Conservation (phyloP, 2,888 invertebrate species). For the Scaptomyza cyrtandrae region DNA sequence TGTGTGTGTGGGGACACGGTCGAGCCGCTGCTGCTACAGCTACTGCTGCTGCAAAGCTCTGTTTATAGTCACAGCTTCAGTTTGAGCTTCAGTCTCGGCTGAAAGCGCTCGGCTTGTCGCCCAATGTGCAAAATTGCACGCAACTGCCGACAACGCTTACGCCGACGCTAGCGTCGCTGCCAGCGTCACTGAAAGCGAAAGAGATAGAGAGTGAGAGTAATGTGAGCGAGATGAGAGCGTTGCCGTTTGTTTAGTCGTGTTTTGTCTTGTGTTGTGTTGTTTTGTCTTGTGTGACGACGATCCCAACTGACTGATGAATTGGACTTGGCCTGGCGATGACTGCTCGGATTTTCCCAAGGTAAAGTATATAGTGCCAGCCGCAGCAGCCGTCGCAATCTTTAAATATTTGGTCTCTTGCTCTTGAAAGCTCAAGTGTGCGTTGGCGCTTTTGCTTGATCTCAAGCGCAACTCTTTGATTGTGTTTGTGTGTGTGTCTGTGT, state of each 20-base stretch:
- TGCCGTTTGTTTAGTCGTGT: slow-evolving; percentile 29
- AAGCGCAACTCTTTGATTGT: slow-evolving; percentile 13
- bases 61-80: slow-evolving; percentile 32
- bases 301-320: slow-evolving; percentile 46
- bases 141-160: slow-evolving; percentile 38
- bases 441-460: slow-evolving; percentile 36
- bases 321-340: slow-evolving; percentile 60
- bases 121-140: slow-evolving; percentile 75
- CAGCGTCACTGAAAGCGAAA: slow-evolving; percentile 53
- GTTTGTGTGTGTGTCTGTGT: not conserved
- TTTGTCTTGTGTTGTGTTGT: slow-evolving; percentile 12
- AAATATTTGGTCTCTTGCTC: slow-evolving; percentile 36
- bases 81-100: slow-evolving; percentile 49
- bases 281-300: slow-evolving; percentile 27
- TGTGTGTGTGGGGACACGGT: slow-evolving; percentile 45
- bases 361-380: slow-evolving; percentile 33
- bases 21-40: slow-evolving; percentile 38
- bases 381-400: slow-evolving; percentile 34
- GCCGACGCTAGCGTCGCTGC: slow-evolving; percentile 28
- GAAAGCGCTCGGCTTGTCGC: slow-evolving; percentile 52
- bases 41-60: slow-evolving; percentile 44
- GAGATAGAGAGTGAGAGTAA: slow-evolving; percentile 56
- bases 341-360: slow-evolving; percentile 79
- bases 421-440: slow-evolving; percentile 46
- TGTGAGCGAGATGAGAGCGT: slow-evolving; percentile 29